Evolutionary conservation across 2,797 vertebrate genomes (phyloP), one percentile per base, ranked within the genome.

Genomic region (Myotis pilosus): DNA sequence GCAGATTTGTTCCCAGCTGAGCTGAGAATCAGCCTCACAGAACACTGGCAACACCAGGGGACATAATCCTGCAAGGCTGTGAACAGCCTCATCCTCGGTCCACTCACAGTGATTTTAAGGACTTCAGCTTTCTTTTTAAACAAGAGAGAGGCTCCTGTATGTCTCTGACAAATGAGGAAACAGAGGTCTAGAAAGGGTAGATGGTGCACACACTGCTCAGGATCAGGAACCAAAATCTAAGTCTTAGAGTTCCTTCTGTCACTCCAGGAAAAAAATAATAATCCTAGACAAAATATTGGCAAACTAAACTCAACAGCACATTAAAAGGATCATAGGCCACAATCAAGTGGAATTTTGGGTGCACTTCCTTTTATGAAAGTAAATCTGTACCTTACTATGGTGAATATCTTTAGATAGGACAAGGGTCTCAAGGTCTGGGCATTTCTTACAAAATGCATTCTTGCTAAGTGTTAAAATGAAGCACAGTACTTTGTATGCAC

Each of bases 361-460:
- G 97, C 99, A 99, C 92, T 99, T 0, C 99, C 99, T 0, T 99
- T 99, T 4, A 99, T 99, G 0, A 98, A 99, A 4, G 98, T 99
- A 72, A 99, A 99, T 87, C 99, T 99, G 97, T 99, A 99, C 92
- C 99, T 99, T 62, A 98, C 64, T 98, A 99, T 1, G 98, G 97
- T 0, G 99, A 98, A 1, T 97, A 22, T 38, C 36, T 20, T 36
- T 23, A 38, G 66, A 69, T 20, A 69, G 33, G 33, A 69, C 36
- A 36, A 23, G 36, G 19, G 20, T 69, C 66, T 38, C 66, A 68
- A 68, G 66, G 19, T 68, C 17, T 68, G 66, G 66, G 66, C 17
- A 15, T 17, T 17, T 19, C 7, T 66, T 19, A 36, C 19, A 36
- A 36, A 68, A 36, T 68, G 19, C 66, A 36, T 44, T 11, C 19